Base-by-base conservation (phyloP, 2,113 vertebrate species). In the Heliornis fulica region DNA sequence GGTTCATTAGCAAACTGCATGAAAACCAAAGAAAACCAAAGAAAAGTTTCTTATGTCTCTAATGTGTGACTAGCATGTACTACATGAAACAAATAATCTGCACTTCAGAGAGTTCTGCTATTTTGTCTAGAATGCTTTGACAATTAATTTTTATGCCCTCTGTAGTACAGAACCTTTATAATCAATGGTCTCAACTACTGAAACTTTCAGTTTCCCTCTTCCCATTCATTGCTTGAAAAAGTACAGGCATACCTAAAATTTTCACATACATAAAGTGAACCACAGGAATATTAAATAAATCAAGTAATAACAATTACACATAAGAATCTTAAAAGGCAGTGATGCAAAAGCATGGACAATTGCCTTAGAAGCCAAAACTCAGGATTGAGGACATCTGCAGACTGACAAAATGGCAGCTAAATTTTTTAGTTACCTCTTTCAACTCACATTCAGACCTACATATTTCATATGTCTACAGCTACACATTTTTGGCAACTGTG, bases 81-180 rank as follows among this genome's bases (percentile, higher is more conserved):
- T 48, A 93, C 41, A 36, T 45, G 64, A 83, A 51, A 74, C 46
- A 87, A 88, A 94, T 77, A 72, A 93, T 74, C 72, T 89, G 48
- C 17, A n/a, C 6, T 79, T 89, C 69, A 70, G 41, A 96, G 82
- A 88, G 54, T 79, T 88, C 65, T 65, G 57, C 71, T 94, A 29
- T 94, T 88, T 80, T 86, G 8, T 83, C 69, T 26, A 84, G 57
- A 92, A 90, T 10, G 17, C 66, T 93, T 94, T 91, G 61, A 97
- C 94, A 83, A 94, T 93, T 87, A 87, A 34, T 77, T 97, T 95
- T 84, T 93, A 85, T 63, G 51, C 40, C 15, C 54, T 80, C 25
- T 83, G 4, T 78, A 69, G n/a, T 84, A 78, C 21, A 87, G 70
- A 85, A 83, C 28, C n/a, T 26, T 71, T 63, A 78, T 7, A 82